A percentile compares a stretch with the other conserved stretches of the same genome.
phyloP scores from a whole-genome alignment of 2,113 vertebrate genomes.

The Stegostoma tigrinum region DNA sequence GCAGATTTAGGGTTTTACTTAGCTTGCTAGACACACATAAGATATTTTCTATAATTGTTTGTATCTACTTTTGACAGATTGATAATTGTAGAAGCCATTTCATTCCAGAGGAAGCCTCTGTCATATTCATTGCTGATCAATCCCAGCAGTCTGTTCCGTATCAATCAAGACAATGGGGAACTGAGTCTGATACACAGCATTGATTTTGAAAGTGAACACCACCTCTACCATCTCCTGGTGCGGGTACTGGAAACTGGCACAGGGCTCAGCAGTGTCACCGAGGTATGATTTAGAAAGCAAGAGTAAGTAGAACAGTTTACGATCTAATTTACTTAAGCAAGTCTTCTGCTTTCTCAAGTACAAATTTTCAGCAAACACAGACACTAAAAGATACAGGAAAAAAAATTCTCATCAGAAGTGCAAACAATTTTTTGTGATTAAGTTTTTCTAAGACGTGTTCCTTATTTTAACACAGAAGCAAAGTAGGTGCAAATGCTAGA shows the following conservation, averaged over 20 bases:
- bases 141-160: constrained; percentile 69
- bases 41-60: not conserved
- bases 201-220: constrained; percentile 74
- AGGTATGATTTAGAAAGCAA: constrained; percentile 53
- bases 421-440: not conserved
- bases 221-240: constrained; percentile 69
- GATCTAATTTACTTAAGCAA: no score
- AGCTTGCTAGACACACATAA: not conserved
- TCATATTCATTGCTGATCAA: constrained; percentile 68
- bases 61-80: constrained; percentile 49
- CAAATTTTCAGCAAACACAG: not conserved
- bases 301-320: not conserved
- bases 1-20: not conserved
- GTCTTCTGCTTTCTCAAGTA: not conserved
- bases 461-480: not conserved
- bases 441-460: not conserved
- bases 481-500: not conserved
- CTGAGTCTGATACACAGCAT: constrained; percentile 63
- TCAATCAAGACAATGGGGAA: constrained; percentile 68
- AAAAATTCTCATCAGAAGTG: not conserved
- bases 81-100: constrained; percentile 68
- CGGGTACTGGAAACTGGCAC: constrained; percentile 65
- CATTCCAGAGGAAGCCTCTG: constrained; percentile 71
- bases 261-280: constrained; percentile 65
- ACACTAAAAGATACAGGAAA: not conserved